phyloP scores from a whole-genome alignment of 2,113 vertebrate genomes.

The Cavia porcellus region DNA sequence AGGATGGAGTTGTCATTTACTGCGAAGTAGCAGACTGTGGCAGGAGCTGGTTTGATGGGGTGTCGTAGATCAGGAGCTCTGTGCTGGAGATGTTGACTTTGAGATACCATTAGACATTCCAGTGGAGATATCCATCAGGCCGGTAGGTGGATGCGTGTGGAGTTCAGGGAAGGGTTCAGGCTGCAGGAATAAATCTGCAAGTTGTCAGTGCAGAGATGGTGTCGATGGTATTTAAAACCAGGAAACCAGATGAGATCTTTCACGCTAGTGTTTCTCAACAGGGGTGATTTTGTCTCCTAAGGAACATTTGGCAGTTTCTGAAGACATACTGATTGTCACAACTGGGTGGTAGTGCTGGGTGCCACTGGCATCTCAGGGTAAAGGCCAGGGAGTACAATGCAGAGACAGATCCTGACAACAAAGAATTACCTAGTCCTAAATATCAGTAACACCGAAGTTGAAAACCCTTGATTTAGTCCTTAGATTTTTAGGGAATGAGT shows the following conservation, averaged over 20 bases:
- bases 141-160: constrained; percentile 41
- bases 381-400: background rate
- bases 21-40: background rate
- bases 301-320: constrained; percentile 43
- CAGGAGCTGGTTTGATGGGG: background rate
- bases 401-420: background rate
- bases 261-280: background rate
- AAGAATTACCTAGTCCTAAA: background rate
- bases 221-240: constrained; percentile 61
- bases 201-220: constrained; percentile 31
- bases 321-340: constrained; percentile 46
- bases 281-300: constrained; percentile 25
- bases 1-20: constrained; percentile 64
- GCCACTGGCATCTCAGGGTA: background rate
- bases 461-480: background rate
- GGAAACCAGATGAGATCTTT: constrained; percentile 36
- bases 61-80: constrained; percentile 54
- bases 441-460: background rate
- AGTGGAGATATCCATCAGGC: constrained; percentile 50
- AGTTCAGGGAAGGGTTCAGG: constrained; percentile 39
- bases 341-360: background rate
- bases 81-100: constrained; percentile 44
- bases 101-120: constrained; percentile 59
- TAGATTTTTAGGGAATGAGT: constrained; percentile 27
- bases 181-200: constrained; percentile 47